These are phyloP conservation scores for Tachysurus vachellii DNA, from an alignment of 2,113 vertebrate species.

Conservation along the genomic window DNA sequence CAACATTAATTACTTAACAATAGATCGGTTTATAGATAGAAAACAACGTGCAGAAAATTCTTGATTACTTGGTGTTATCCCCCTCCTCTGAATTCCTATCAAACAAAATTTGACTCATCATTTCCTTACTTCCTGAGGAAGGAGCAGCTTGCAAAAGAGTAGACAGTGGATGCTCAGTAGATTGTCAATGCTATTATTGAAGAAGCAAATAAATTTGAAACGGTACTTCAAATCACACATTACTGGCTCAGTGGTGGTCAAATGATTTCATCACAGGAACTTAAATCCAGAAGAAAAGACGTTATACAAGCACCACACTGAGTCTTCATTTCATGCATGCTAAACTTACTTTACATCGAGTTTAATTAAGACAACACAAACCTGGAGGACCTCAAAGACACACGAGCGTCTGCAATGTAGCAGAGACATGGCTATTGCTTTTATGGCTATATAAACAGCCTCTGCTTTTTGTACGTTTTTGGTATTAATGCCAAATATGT, in stretches of 20 bases:
- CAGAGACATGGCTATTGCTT: conserved; percentile 29
- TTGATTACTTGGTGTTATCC: not conserved
- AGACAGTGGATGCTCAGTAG: conserved; percentile 30
- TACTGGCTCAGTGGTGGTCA: conserved; percentile 26
- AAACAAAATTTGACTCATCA: conserved; percentile 20
- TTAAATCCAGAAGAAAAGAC: not conserved
- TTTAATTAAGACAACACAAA: conserved; percentile 8
- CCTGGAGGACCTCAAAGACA: conserved; percentile 27
- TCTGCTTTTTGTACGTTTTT: conserved; percentile 14
- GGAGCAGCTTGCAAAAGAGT: conserved; percentile 46
- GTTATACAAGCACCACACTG: conserved; percentile 19
- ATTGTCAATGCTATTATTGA: conserved; percentile 55
- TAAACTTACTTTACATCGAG: conserved; percentile 10
- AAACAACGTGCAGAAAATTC: not conserved
- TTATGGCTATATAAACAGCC: conserved; percentile 41
- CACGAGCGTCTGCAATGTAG: not conserved
- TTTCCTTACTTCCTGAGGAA: conserved; percentile 36
- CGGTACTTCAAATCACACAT: conserved; percentile 11
- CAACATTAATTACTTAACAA: conserved; percentile 4
- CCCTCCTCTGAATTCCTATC: not conserved
- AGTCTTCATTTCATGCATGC: not conserved
- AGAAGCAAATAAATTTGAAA: conserved; percentile 30
- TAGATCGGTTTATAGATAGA: not conserved
- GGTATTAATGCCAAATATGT: conserved; percentile 23
- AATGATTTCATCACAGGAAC: conserved; percentile 4